Conservation (phyloP, 2,113 vertebrate genomes). For the Eurystomus gularis region DNA sequence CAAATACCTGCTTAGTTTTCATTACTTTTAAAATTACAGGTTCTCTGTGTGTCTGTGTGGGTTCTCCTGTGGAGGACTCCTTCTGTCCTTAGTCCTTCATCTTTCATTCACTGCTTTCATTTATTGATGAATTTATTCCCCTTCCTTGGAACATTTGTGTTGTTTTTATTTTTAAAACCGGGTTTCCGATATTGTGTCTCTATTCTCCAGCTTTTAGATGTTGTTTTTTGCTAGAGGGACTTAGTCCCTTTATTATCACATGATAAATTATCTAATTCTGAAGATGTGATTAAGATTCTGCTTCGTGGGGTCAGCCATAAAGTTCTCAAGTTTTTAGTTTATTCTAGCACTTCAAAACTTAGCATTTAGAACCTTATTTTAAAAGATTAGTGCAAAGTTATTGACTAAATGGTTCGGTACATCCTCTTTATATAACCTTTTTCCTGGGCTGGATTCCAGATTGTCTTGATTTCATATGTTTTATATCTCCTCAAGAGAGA, state of each 20-base stretch:
- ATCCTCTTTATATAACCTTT: slow-evolving; percentile 58
- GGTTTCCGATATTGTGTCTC: neutral
- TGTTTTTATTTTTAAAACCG: neutral
- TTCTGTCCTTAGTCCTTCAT: neutral
- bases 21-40: accelerated
- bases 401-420: slow-evolving; percentile 44
- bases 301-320: neutral
- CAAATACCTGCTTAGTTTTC: neutral
- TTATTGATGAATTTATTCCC: neutral
- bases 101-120: neutral
- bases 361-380: slow-evolving; percentile 12
- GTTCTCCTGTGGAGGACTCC: neutral
- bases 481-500: slow-evolving; percentile 15
- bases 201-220: neutral
- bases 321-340: neutral
- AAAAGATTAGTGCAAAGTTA: slow-evolving; percentile 21
- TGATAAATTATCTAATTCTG: neutral
- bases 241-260: too few species aligned
- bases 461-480: slow-evolving; percentile 54
- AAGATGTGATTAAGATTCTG: neutral
- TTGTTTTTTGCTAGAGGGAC: neutral
- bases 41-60: neutral
- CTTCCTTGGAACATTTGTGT: neutral
- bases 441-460: slow-evolving; percentile 49
- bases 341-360: slow-evolving; percentile 7